These are phyloP conservation scores for Hydrolagus affinis DNA, from an alignment of 2,113 vertebrate species.

Conservation along the genomic window DNA sequence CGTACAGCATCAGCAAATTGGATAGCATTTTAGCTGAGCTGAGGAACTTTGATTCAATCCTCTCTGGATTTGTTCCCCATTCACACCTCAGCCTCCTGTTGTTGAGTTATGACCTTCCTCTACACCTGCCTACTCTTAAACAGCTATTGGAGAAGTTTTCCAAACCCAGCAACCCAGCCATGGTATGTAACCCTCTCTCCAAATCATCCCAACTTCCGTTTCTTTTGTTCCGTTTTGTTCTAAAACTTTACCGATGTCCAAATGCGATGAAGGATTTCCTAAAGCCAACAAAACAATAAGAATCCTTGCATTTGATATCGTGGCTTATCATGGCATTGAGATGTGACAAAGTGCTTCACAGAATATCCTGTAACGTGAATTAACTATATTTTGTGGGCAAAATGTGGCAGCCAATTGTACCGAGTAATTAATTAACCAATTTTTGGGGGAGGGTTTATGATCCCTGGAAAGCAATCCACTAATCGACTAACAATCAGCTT, in stretches of 20 bases:
- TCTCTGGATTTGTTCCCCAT: conserved; percentile 39
- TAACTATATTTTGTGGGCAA: no score
- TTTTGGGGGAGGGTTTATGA: no score
- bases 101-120: conserved; percentile 45
- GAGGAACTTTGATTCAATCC: conserved; percentile 33
- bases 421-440: not conserved
- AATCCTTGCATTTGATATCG: no score
- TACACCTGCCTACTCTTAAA: conserved; percentile 46
- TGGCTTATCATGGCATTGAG: no score
- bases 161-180: conserved; percentile 34
- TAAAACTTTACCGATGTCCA: no score
- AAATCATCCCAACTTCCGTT: no score
- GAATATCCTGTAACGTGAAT: no score
- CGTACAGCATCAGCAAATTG: conserved; percentile 37
- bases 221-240: no score
- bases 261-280: no score
- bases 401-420: not conserved
- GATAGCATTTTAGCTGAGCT: conserved; percentile 42
- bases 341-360: no score
- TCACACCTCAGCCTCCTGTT: conserved; percentile 44
- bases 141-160: conserved; percentile 48
- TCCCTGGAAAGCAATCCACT: no score
- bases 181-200: conserved; percentile 40
- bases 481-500: no score
- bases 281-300: not conserved